Percentiles rank a stretch among this genome's conserved stretches.
These are phyloP conservation scores for Phallusia fumigata DNA, from an alignment of 23 tunicate genomes.

Conservation along the genomic window DNA sequence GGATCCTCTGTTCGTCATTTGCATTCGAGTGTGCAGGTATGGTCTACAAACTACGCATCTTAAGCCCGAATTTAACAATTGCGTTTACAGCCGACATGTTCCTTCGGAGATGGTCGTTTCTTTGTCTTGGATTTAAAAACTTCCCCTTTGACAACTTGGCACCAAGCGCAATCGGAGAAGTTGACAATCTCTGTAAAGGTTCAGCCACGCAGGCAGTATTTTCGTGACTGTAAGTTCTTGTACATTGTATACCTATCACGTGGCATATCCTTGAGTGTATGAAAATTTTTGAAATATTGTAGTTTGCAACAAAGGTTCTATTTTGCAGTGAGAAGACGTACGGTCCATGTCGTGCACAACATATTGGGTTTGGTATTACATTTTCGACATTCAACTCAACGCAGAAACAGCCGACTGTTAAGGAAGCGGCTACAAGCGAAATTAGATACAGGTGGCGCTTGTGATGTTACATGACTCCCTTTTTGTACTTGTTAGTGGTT, in stretches of 20 bases:
- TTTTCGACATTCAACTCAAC: neutral
- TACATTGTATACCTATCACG: neutral
- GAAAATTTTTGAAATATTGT: too few relatives aligned
- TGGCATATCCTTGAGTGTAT: neutral
- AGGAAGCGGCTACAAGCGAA: neutral
- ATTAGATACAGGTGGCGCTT: neutral
- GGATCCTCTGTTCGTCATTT: neutral
- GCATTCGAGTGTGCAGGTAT: neutral
- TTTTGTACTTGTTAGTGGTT: neutral
- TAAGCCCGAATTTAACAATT: neutral
- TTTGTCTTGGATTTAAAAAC: neutral
- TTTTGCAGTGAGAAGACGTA: neutral
- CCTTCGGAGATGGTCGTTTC: slow-evolving; percentile 4
- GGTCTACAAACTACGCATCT: neutral
- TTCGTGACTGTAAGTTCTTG: neutral
- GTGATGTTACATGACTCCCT: too few relatives aligned
- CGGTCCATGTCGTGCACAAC: neutral
- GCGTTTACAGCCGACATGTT: neutral
- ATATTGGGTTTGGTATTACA: neutral
- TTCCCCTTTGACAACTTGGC: neutral
- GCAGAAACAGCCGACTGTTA: neutral
- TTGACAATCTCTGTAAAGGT: neutral
- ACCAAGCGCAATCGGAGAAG: neutral
- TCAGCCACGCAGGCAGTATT: neutral
- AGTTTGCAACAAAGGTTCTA: neutral